Conservation (phyloP, 2,797 vertebrate species). For the Pterois miles region DNA sequence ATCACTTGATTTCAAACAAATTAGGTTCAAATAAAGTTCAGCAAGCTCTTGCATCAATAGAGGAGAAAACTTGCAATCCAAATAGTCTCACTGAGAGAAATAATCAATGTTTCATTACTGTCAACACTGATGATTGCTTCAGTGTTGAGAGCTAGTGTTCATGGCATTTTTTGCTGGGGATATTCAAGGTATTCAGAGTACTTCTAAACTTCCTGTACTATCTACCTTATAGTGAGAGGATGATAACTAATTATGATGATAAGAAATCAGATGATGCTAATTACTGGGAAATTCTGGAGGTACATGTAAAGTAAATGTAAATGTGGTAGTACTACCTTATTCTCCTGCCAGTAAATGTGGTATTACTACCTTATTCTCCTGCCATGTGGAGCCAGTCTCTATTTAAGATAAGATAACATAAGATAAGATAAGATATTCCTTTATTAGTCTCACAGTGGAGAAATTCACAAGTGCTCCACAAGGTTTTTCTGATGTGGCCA, state of each 20-base stretch:
- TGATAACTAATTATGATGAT: not conserved
- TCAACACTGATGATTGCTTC: not conserved
- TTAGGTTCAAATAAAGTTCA: not conserved
- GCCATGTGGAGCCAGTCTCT: constrained; percentile 12
- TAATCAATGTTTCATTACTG: not conserved
- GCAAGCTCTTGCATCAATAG: not conserved
- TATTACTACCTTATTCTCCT: not conserved
- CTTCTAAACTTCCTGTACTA: not conserved
- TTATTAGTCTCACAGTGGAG: too few species aligned
- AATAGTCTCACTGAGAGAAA: not conserved
- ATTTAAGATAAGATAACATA: too few species aligned
- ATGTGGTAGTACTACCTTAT: not conserved
- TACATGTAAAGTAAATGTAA: too few species aligned
- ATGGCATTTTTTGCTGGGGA: not conserved
- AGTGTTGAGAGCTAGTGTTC: not conserved
- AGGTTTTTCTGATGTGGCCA: constrained; percentile 20
- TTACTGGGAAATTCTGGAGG: not conserved
- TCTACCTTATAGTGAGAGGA: not conserved
- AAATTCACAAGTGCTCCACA: too few species aligned
- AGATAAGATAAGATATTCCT: too few species aligned
- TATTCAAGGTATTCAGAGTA: not conserved
- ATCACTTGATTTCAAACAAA: constrained; percentile 23
- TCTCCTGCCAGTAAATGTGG: not conserved
- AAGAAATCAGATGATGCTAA: not conserved
- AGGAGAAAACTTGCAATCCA: not conserved